Conservation (phyloP, 2,113 vertebrate species). For the Seriola quinqueradiata region DNA sequence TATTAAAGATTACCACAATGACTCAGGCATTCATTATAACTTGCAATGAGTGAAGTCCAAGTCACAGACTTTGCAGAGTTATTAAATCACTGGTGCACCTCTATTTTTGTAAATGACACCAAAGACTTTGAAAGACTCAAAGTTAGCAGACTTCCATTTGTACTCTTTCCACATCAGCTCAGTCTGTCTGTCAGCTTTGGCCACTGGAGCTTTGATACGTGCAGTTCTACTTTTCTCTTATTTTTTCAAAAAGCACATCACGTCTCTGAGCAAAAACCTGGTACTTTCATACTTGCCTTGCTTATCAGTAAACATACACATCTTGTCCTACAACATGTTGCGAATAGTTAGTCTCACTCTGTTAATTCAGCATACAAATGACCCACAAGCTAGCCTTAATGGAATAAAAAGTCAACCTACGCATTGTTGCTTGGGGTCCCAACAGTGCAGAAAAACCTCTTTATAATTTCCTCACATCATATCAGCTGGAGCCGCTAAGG, state of each 20-base stretch:
- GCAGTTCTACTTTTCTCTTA: conserved; percentile 4
- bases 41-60: background rate
- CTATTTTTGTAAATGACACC: conserved; percentile 18
- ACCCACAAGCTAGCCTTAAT: conserved; percentile 21
- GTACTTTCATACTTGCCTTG: conserved; percentile 14
- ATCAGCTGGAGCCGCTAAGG: conserved; percentile 49
- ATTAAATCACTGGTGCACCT: background rate
- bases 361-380: conserved; percentile 50
- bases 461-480: conserved; percentile 61
- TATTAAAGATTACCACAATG: background rate
- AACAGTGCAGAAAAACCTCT: conserved; percentile 35
- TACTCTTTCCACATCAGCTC: conserved; percentile 52
- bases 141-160: conserved; percentile 37
- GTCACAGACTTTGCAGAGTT: background rate
- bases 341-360: background rate
- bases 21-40: background rate
- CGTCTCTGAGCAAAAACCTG: conserved; percentile 13
- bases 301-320: conserved; percentile 43
- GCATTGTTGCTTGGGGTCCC: conserved; percentile 38
- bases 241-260: conserved; percentile 38
- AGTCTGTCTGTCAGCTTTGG: conserved; percentile 37
- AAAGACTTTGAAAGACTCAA: conserved; percentile 55
- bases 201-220: conserved; percentile 55
- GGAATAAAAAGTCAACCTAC: conserved; percentile 49
- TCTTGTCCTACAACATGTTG: conserved; percentile 11